A percentile compares a stretch with the other conserved stretches of the same genome.
Conservation (phyloP, 1,140 invertebrate genomes). For the Gryllus bimaculatus region DNA sequence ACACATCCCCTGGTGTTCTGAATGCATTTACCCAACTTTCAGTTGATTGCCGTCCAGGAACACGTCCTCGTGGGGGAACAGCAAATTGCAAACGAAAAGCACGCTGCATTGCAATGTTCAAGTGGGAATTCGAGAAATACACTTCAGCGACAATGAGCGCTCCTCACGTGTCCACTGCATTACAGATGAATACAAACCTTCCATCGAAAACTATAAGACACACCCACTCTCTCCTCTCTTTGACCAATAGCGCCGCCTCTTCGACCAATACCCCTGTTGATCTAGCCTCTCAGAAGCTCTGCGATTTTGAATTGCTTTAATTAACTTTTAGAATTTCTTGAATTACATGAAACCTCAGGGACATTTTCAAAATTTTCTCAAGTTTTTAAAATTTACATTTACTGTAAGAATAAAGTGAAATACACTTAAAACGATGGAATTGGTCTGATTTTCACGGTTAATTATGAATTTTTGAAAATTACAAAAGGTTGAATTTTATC, state of each 20-base stretch:
- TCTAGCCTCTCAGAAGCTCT: too few relatives aligned
- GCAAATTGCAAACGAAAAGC: conserved; percentile 6
- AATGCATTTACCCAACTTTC: conserved; percentile 1
- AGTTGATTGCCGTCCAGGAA: conserved; percentile 15
- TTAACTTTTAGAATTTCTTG: too few relatives aligned
- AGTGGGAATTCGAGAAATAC: conserved; percentile 16
- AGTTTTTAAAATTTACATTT: too few relatives aligned
- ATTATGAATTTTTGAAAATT: too few relatives aligned
- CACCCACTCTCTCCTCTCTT: neutral
- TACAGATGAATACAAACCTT: neutral
- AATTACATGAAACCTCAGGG: neutral
- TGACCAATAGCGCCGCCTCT: neutral
- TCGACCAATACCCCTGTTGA: too few relatives aligned
- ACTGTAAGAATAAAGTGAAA: too few relatives aligned
- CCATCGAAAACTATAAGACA: too few relatives aligned
- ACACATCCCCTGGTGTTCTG: conserved; percentile 7
- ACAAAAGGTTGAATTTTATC: too few relatives aligned
- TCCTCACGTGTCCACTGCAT: neutral
- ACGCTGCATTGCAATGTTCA: conserved; percentile 7
- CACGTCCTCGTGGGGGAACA: conserved; percentile 9
- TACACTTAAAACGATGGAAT: too few relatives aligned
- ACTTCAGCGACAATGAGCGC: neutral
- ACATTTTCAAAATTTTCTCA: too few relatives aligned
- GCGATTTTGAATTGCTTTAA: too few relatives aligned
- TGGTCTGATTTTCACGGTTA: too few relatives aligned